phyloP scores from a whole-genome alignment of 1,140 invertebrate species.

The Archegozetes longisetosus region DNA sequence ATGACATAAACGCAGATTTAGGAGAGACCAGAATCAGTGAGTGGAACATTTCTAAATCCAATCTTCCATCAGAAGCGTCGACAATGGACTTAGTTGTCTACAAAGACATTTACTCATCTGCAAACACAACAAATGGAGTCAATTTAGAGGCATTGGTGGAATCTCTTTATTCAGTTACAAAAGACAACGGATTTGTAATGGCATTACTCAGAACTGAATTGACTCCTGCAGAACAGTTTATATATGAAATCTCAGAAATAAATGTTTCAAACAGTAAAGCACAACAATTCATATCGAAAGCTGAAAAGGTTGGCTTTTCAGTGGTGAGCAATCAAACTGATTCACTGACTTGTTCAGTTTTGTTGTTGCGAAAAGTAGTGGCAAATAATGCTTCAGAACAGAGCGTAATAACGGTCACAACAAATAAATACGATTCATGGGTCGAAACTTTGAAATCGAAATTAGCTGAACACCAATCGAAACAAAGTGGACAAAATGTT shows the following conservation, averaged over 20 bases:
- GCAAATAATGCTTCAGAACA: constrained; percentile 20
- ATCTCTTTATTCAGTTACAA: constrained; percentile 37
- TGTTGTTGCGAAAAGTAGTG: constrained; percentile 17
- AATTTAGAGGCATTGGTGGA: constrained; percentile 27
- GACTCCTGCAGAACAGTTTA: constrained; percentile 25
- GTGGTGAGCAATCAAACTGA: constrained; percentile 26
- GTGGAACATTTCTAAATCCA: constrained; percentile 25
- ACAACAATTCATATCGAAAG: constrained; percentile 13
- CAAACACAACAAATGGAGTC: constrained; percentile 23
- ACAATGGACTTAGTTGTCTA: constrained; percentile 27
- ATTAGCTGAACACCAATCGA: constrained; percentile 32
- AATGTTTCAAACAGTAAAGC: constrained; percentile 32
- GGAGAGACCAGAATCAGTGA: constrained; percentile 22
- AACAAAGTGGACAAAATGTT: constrained; percentile 34
- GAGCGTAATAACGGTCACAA: constrained; percentile 28
- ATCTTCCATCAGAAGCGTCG: constrained; percentile 16
- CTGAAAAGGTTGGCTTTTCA: constrained; percentile 16
- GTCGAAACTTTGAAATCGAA: constrained; percentile 40
- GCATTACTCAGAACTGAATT: constrained; percentile 50
- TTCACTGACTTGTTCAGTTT: background rate
- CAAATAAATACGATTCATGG: constrained; percentile 41
- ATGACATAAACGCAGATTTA: constrained; percentile 21
- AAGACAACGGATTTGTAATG: constrained; percentile 53
- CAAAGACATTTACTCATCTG: constrained; percentile 23
- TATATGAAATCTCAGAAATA: constrained; percentile 26